These are phyloP conservation scores for Sinella curviseta DNA, from an alignment of 1,140 invertebrate genomes.

Conservation along the genomic window DNA sequence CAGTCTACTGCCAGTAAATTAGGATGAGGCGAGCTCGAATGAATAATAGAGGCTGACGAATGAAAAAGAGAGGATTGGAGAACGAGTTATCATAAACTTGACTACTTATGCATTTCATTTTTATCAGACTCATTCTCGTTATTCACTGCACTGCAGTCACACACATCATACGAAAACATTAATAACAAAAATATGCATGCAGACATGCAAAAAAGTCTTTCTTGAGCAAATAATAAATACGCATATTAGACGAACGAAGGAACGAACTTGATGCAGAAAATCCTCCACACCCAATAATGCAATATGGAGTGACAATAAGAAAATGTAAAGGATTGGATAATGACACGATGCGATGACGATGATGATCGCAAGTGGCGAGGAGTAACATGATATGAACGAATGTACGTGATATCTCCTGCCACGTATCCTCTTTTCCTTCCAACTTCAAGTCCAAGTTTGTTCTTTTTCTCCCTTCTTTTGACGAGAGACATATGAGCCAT, in stretches of 20 bases:
- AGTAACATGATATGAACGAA: background rate
- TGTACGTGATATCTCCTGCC: background rate
- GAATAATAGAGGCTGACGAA: background rate
- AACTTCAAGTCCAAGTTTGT: background rate
- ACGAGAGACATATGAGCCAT: too few relatives aligned
- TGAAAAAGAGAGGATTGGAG: background rate
- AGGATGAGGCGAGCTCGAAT: background rate
- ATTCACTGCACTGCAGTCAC: too few relatives aligned
- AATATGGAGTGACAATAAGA: background rate
- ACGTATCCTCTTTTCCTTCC: background rate
- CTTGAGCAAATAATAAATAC: too few relatives aligned
- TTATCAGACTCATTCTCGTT: too few relatives aligned
- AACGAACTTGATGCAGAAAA: background rate
- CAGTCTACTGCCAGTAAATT: background rate
- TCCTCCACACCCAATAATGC: slow-evolving; percentile 1
- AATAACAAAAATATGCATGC: too few relatives aligned
- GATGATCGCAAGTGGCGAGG: background rate
- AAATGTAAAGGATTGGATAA: background rate
- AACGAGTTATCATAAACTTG: background rate
- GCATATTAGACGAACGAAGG: too few relatives aligned
- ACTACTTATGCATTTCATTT: background rate
- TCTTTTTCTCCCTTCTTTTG: too few relatives aligned
- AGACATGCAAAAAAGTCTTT: too few relatives aligned
- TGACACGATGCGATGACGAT: background rate
- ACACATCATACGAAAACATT: too few relatives aligned